Evolutionary conservation across 2,888 invertebrate genomes (phyloP), one percentile per base, ranked within the genome.

Genomic region (Epirrhoe tristata): DNA sequence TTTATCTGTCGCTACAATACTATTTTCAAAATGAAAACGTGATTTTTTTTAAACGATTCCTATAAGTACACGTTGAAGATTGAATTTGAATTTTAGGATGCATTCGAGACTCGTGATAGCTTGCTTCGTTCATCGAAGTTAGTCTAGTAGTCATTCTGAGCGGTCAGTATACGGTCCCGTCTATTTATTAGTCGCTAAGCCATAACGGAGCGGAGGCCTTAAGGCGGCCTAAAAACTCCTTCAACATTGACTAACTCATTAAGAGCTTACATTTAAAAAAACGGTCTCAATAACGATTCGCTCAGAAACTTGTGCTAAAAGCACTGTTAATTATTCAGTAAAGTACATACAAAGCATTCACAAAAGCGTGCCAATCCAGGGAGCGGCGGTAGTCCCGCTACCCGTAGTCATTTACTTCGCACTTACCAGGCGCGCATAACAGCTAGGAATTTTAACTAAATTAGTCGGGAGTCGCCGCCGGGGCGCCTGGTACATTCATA

Each of bases 401-500:
- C 80, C 83, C 85, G 86, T 88, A 86, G 87, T 87, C 89, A 88
- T 90, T 90, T 89, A 90, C 89, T 65, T 54, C 85, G 89, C 88
- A 88, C 90, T 85, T 88, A 89, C 91, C 86, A 91, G 91, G 90
- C 88, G 81, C 86, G 85, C 89, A 92, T 89, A 89, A 86, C 84
- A 83, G 80, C 83, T 82, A 87, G 89, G 91, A 92, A 91, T 93
- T 93, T 93, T 91, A 93, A 92, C 91, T 90, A 91, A 93, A 93
- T 93, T 93, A 92, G 91, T 90, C 86, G 88, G 81, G 84, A 80
- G 82, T 87, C 93, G 92, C 88, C 92, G 86, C 87, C 87, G 86
- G 89, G 93, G 93, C 93, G 93, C 91, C 93, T 87, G 87, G 91
- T 91, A 90, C 87, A 91, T 91, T 90, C 90, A 85, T 87, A 88